Base-by-base conservation (phyloP, 2,797 vertebrate species). In the Steatocranus sp. region DNA sequence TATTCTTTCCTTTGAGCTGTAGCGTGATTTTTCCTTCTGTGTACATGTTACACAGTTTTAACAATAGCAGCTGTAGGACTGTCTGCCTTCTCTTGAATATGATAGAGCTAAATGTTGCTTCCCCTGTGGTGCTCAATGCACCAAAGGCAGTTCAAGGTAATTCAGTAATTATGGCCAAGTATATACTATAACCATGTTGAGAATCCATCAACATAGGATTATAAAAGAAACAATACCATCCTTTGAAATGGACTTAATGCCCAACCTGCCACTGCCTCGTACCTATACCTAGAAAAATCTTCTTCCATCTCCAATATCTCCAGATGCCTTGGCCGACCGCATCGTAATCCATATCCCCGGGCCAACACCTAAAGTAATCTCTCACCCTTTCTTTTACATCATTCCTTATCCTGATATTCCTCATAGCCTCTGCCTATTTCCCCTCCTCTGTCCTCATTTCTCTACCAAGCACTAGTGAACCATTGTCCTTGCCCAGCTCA, bases 401-500 rank as follows among this genome's bases (percentile, higher is more conserved):
- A 75, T 46, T 54, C 53, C 50, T 78, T 79, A 80, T 85, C 87
- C 88, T 87, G 77, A 90, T 90, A 90, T 90, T 88, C 82, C 83
- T 93, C 78, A 75, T 81, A 82, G 90, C 86, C 86, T 81, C 89
- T 89, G 73, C 84, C 90, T 83, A 88, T 91, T 91, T 90, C 83
- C 87, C 34, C 87, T 80, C 79, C 76, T 79, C 83, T 83, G 87
- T 88, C 89, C 93, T 92, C 92, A 93, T 94, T 94, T 91, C 90
- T 94, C 91, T 76, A 66, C 88, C 87, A 8, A 89, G 88, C 91
- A 90, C 89, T 56, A 85, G 91, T 94, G 91, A 95, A 94, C 93
- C 92, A 94, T 94, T 92, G 93, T 94, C 91, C 92, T 89, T 83
- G 83, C 91, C 87, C 83, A 80, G 92, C 91, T 93, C 87, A 89